These are phyloP conservation scores for Icerya purchasi DNA, from an alignment of 2,888 invertebrate species.

Conservation along the genomic window DNA sequence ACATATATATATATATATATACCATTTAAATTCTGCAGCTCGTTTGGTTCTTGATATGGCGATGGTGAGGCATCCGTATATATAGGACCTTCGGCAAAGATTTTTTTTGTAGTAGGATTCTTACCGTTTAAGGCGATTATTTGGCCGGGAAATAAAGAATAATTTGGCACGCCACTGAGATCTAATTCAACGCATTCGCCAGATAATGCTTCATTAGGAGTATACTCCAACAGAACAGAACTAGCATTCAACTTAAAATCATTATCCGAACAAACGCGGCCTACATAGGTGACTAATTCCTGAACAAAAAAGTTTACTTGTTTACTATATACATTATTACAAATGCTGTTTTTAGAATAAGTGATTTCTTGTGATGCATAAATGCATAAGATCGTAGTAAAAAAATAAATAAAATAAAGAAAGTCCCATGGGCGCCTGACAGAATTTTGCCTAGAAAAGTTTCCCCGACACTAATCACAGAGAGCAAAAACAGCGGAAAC, in stretches of 20 bases:
- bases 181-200: conserved; percentile 24
- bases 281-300: conserved; percentile 33
- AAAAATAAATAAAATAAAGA: too few relatives aligned
- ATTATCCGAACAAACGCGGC: conserved; percentile 53
- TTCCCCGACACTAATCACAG: too few relatives aligned
- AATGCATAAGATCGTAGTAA: too few relatives aligned
- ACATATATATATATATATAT: too few relatives aligned
- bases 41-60: background rate
- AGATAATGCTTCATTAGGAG: conserved; percentile 4
- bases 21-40: background rate
- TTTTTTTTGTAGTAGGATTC: conserved; percentile 43
- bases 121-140: conserved; percentile 49
- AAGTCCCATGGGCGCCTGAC: too few relatives aligned
- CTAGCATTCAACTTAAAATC: conserved; percentile 46
- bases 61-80: conserved; percentile 30
- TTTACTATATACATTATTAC: too few relatives aligned
- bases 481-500: too few relatives aligned
- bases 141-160: conserved; percentile 58
- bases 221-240: conserved; percentile 45
- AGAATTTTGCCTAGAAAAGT: too few relatives aligned
- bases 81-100: conserved; percentile 40
- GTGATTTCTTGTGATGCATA: too few relatives aligned
- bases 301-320: conserved; percentile 21
- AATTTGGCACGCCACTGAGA: conserved; percentile 21
- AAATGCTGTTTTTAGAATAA: too few relatives aligned